Percentiles rank a stretch among this genome's conserved stretches.
Evolutionary conservation across 2,888 invertebrate species (phyloP).

Genomic region (Acanthococcus lagerstroemiae): DNA sequence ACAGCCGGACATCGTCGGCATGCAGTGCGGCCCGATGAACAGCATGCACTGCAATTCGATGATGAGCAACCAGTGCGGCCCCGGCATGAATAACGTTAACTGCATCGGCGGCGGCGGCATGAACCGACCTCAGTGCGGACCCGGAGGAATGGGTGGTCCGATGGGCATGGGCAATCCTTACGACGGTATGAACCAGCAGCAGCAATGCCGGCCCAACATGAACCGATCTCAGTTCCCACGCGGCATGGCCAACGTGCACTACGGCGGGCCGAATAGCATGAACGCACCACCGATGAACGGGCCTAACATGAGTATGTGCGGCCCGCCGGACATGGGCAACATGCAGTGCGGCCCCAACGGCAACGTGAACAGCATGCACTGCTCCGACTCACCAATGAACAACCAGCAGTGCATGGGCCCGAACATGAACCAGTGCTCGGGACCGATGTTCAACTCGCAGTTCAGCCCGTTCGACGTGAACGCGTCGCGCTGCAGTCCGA

Average conservation of each 20-base stretch:
- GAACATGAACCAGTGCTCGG: slow-evolving; percentile 14
- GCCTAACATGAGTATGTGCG: slow-evolving; percentile 10
- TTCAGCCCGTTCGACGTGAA: slow-evolving; percentile 7
- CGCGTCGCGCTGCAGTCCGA: slow-evolving; percentile 3
- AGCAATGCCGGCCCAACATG: slow-evolving; percentile 20
- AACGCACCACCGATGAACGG: neutral
- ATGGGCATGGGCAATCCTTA: slow-evolving; percentile 19
- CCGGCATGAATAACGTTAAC: slow-evolving; percentile 12
- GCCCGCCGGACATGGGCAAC: slow-evolving; percentile 3
- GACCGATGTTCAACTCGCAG: slow-evolving; percentile 17
- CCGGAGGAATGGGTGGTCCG: neutral
- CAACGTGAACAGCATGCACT: neutral
- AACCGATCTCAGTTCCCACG: slow-evolving; percentile 25
- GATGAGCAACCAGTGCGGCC: slow-evolving; percentile 20
- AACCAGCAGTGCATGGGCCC: slow-evolving; percentile 4
- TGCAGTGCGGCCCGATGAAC: slow-evolving; percentile 15
- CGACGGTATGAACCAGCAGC: slow-evolving; percentile 21
- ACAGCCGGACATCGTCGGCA: slow-evolving; percentile 1
- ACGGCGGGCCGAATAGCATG: slow-evolving; percentile 6
- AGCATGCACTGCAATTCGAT: slow-evolving; percentile 10
- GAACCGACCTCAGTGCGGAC: slow-evolving; percentile 12
- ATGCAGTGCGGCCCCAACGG: slow-evolving; percentile 1
- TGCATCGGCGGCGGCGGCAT: slow-evolving; percentile 14
- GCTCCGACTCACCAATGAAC: neutral
- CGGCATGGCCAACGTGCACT: slow-evolving; percentile 12